Conservation (phyloP, 2,888 invertebrate species). For the Hemistola chrysoprasaria region DNA sequence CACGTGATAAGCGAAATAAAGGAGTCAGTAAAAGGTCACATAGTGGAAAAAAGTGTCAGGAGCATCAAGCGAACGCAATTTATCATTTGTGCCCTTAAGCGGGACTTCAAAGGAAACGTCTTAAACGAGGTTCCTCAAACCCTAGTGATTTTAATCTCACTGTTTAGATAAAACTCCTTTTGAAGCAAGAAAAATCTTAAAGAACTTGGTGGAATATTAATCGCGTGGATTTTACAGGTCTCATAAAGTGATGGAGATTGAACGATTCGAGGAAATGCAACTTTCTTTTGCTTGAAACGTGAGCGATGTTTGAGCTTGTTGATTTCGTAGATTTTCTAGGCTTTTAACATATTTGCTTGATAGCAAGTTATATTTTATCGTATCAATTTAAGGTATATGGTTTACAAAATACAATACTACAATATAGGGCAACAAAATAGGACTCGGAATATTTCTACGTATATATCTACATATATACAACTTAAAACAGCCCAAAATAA, state of each 20-base stretch:
- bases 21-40: constrained; percentile 53
- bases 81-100: constrained; percentile 60
- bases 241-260: constrained; percentile 28
- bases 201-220: constrained; percentile 50
- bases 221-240: constrained; percentile 36
- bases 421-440: too few relatives aligned
- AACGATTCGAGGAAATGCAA: constrained; percentile 10
- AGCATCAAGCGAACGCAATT: constrained; percentile 62
- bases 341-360: too few relatives aligned
- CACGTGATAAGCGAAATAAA: constrained; percentile 63
- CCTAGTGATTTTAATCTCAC: constrained; percentile 65
- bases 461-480: too few relatives aligned
- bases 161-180: constrained; percentile 58
- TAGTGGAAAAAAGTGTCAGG: constrained; percentile 55
- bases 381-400: too few relatives aligned
- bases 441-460: too few relatives aligned
- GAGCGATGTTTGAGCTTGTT: neutral
- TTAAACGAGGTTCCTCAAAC: constrained; percentile 53
- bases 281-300: constrained; percentile 1
- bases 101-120: constrained; percentile 54
- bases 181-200: constrained; percentile 39
- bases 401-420: too few relatives aligned
- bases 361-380: neutral
- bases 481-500: too few relatives aligned
- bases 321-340: too few relatives aligned